These are phyloP conservation scores for Lasioglossum vierecki DNA, from an alignment of 2,888 invertebrate species.

Conservation along the genomic window DNA sequence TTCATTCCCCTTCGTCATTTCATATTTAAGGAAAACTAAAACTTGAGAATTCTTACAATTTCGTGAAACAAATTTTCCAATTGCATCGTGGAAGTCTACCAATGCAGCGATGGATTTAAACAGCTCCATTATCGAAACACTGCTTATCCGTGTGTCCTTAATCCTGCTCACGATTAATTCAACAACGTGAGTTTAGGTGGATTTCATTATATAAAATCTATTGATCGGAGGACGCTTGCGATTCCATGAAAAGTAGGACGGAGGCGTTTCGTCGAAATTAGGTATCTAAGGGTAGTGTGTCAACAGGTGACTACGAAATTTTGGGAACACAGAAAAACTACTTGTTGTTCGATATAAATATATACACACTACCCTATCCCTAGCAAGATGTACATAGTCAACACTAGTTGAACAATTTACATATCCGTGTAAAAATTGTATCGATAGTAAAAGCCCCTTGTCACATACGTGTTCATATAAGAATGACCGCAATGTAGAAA, in stretches of 20 bases:
- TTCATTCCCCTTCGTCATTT: neutral
- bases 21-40: neutral
- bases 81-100: neutral
- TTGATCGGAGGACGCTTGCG: neutral
- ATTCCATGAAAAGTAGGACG: neutral
- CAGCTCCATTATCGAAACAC: neutral
- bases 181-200: neutral
- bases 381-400: neutral
- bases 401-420: neutral
- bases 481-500: neutral
- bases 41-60: neutral
- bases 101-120: neutral
- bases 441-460: neutral
- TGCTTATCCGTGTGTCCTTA: neutral
- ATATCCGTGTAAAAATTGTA: neutral
- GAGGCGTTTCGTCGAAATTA: neutral
- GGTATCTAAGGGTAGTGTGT: neutral
- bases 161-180: neutral
- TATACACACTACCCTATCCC: neutral
- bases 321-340: neutral
- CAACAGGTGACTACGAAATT: neutral
- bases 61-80: neutral
- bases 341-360: neutral
- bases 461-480: neutral
- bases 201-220: conserved; percentile 1